Evolutionary conservation across 2,797 vertebrate species (phyloP).

Genomic region (Coccyzus lansbergi): DNA sequence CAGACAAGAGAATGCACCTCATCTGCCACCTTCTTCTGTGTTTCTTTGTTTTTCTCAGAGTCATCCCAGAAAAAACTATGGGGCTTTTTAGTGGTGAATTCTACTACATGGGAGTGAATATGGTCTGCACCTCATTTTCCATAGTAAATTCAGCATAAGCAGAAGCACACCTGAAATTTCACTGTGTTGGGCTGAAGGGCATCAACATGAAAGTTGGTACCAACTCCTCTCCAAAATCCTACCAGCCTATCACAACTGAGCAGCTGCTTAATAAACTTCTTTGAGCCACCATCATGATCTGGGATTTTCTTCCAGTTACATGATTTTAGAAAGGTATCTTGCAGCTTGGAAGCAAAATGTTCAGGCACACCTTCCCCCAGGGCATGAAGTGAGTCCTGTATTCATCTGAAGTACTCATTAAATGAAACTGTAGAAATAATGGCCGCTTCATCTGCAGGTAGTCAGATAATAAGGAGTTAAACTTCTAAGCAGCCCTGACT

Average conservation of each 20-base stretch:
- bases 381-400: accelerated
- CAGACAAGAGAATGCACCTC: background rate
- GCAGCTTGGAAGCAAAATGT: background rate
- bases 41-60: background rate
- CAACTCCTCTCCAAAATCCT: background rate
- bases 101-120: background rate
- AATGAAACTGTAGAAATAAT: background rate
- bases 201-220: background rate
- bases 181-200: background rate
- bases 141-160: background rate
- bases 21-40: background rate
- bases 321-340: background rate
- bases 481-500: background rate
- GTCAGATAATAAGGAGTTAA: slow-evolving; percentile 20
- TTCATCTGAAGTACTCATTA: slow-evolving; percentile 24
- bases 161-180: background rate
- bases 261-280: background rate
- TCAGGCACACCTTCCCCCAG: background rate
- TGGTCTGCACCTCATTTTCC: background rate
- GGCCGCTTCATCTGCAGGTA: background rate
- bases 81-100: background rate
- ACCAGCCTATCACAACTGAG: background rate
- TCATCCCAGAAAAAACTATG: background rate
- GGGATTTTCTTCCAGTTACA: background rate
- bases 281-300: background rate